These are phyloP conservation scores for Drosophila kambysellisi DNA, from an alignment of 2,888 invertebrate species.

Conservation along the genomic window DNA sequence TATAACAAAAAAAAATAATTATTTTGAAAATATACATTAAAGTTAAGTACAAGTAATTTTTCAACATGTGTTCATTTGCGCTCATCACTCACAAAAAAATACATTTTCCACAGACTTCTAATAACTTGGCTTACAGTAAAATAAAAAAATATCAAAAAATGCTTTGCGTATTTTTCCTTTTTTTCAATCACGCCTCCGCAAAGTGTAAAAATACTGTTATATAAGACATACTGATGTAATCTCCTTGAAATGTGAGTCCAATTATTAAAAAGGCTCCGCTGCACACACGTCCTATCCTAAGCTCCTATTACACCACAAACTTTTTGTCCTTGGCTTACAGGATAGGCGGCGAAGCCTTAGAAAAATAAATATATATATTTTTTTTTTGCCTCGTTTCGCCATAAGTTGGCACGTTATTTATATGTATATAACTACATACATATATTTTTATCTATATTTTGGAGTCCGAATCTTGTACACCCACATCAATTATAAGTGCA, in stretches of 20 bases:
- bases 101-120: neutral
- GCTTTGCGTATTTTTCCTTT: rapidly evolving
- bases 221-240: neutral
- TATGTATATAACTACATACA: neutral
- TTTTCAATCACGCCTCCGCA: neutral
- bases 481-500: conserved; percentile 58
- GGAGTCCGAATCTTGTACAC: conserved; percentile 2
- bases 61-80: neutral
- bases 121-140: neutral
- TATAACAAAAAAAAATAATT: neutral
- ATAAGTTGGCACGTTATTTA: conserved; percentile 11
- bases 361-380: too few relatives aligned
- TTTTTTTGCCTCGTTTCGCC: neutral
- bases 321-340: conserved; percentile 6
- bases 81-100: neutral
- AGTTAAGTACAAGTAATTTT: neutral
- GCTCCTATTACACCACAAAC: neutral
- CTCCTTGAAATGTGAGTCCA: conserved; percentile 11
- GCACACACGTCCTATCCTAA: neutral
- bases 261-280: conserved; percentile 5
- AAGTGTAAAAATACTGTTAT: neutral
- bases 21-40: neutral
- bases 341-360: conserved; percentile 22
- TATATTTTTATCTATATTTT: conserved; percentile 5
- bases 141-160: neutral